Conservation (phyloP, 1,140 invertebrate species). For the Paramacrobiotus metropolitanus region DNA sequence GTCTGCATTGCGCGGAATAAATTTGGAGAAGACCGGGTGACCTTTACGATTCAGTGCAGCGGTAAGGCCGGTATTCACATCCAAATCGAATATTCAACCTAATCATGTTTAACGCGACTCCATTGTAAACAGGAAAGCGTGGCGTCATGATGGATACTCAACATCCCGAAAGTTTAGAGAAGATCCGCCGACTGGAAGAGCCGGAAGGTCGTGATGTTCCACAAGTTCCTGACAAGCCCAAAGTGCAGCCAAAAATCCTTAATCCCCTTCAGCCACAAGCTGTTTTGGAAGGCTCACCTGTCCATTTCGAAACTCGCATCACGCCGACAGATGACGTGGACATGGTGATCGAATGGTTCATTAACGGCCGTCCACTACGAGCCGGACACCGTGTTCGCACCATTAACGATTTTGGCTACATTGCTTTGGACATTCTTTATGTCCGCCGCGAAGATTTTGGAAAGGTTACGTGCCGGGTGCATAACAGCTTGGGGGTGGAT, state of each 20-base stretch:
- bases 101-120: constrained; percentile 13
- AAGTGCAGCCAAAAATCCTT: not conserved
- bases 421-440: constrained; percentile 69
- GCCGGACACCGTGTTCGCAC: constrained; percentile 35
- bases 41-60: constrained; percentile 17
- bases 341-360: constrained; percentile 42
- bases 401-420: constrained; percentile 69
- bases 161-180: constrained; percentile 70
- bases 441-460: constrained; percentile 78
- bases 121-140: constrained; percentile 34
- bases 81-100: not conserved
- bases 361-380: constrained; percentile 24
- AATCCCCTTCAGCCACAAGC: not conserved
- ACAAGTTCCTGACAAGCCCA: not conserved
- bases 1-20: constrained; percentile 27
- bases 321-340: constrained; percentile 79
- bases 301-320: constrained; percentile 77
- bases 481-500: constrained; percentile 13
- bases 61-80: constrained; percentile 14
- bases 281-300: constrained; percentile 36
- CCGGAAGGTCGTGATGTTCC: not conserved
- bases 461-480: not conserved
- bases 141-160: constrained; percentile 77
- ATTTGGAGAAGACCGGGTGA: constrained; percentile 18
- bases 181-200: constrained; percentile 72